These are phyloP conservation scores for Hydriomena furcata DNA, from an alignment of 2,888 invertebrate genomes.

Conservation along the genomic window DNA sequence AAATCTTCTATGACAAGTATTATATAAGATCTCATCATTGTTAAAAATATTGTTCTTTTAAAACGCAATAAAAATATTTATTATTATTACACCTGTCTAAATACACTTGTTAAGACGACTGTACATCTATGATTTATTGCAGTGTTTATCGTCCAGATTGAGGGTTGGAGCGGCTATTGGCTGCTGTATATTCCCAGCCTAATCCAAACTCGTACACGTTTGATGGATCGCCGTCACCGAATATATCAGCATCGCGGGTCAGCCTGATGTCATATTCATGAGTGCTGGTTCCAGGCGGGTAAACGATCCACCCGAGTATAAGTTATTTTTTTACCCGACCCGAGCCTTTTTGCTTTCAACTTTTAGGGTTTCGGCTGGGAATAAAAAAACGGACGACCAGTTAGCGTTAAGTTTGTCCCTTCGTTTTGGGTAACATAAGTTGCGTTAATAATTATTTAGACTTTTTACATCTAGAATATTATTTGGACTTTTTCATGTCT, in stretches of 20 bases:
- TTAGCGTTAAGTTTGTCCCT: no score
- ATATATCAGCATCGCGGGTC: slow-evolving; percentile 70
- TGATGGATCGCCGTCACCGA: slow-evolving; percentile 68
- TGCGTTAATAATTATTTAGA: no score
- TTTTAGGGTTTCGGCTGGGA: slow-evolving; percentile 8
- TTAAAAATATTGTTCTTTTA: no score
- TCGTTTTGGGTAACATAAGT: no score
- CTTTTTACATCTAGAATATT: no score
- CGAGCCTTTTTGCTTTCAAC: slow-evolving; percentile 53
- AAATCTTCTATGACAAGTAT: no score
- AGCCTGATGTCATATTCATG: slow-evolving; percentile 79
- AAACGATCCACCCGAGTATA: slow-evolving; percentile 52
- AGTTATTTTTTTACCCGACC: slow-evolving; percentile 42
- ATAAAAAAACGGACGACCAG: neutral
- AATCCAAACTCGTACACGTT: slow-evolving; percentile 32
- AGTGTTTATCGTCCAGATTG: neutral
- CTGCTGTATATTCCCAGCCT: slow-evolving; percentile 7
- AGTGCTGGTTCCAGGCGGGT: slow-evolving; percentile 48
- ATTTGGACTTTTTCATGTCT: no score
- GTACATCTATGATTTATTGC: neutral
- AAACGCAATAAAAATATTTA: no score
- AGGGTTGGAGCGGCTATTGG: slow-evolving; percentile 27
- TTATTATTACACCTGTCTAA: no score
- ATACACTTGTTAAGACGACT: no score
- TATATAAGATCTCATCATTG: no score